Base-by-base conservation (phyloP, 53 echinoderm and acorn worm genomes). In the Echinometra lucunter region DNA sequence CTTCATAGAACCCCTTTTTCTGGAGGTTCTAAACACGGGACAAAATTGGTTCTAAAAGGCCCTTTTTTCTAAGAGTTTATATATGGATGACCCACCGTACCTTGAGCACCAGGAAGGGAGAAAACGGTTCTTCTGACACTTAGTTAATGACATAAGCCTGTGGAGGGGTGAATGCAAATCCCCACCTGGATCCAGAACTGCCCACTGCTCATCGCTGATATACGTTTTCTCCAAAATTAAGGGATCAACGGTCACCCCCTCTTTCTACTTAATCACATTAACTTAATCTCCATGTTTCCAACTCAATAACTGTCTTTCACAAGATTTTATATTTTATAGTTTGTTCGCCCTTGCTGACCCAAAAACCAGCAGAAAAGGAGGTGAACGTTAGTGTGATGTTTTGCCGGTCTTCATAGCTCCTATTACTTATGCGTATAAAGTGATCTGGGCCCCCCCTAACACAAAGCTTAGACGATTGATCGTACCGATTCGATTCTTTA, bases 181-280 rank as follows among this genome's bases (percentile, higher is more conserved):
- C 49, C 85, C 85, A 47, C 47, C 49, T 38, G n/a, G 85, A 47
- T 47, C 47, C 47, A 47, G n/a, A 49, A 17, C 27, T 85, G 85
- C 85, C n/a, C 85, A 85, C 85, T 85, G 85, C 16, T 53, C 4
- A 30, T 49, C 10, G 45, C 85, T 85, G 85, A 85, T 85, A 85
- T 49, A 85, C 85, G 49, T 45, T 82, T n/a, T 85, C n/a, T 6
- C 81, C 30, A 15, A 85, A 85, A 85, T 85, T 85, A 30, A 49
- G 28, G 85, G 47, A 47, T 85, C 85, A n/a, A 27, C 23, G 49
- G 38, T 12, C 78, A 23, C 17, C 78, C 38, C 38, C 78, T 23
- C 34, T 1, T 78, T 19, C 16, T 69, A n/a, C n/a, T 69, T 78
- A 78, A 78, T 78, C 78, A 78, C 42, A 78, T 38, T 38, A 42